Percentiles rank a stretch among this genome's conserved stretches.
Conservation (phyloP, 2,888 invertebrate species). For the Pseudolycoriella hygida region DNA sequence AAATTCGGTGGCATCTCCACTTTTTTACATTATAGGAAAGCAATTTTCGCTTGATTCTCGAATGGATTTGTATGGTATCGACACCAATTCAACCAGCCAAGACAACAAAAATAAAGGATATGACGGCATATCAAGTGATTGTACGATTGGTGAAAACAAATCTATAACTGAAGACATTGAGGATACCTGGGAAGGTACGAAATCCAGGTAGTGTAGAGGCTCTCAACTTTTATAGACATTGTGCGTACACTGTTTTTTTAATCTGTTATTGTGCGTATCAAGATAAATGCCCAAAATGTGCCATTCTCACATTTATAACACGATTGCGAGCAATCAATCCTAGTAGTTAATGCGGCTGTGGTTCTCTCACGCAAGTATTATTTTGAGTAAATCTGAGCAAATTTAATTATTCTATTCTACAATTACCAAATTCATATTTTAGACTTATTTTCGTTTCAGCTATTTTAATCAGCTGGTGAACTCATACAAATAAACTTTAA, state of each 20-base stretch:
- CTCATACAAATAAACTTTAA: too few relatives aligned
- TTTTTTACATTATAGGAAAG: conserved; percentile 30
- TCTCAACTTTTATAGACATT: conserved; percentile 4
- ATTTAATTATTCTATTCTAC: too few relatives aligned
- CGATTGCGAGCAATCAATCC: background rate
- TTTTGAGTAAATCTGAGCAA: too few relatives aligned
- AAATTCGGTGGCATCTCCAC: conserved; percentile 2
- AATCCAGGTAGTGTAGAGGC: conserved; percentile 26
- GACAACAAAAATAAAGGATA: too few relatives aligned
- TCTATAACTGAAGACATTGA: conserved; percentile 24
- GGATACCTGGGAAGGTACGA: conserved; percentile 30
- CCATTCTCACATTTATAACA: background rate
- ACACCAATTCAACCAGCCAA: conserved; percentile 22
- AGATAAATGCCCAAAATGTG: too few relatives aligned
- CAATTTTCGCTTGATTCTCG: conserved; percentile 83
- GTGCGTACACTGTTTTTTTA: conserved; percentile 3
- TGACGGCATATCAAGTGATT: too few relatives aligned
- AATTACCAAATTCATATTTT: too few relatives aligned
- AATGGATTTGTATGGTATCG: conserved; percentile 66
- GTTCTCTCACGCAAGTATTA: too few relatives aligned
- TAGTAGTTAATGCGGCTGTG: too few relatives aligned
- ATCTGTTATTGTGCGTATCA: background rate
- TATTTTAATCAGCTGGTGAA: too few relatives aligned
- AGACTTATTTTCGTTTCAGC: too few relatives aligned
- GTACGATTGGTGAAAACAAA: conserved; percentile 9